phyloP scores from a whole-genome alignment of 2,888 invertebrate species.

The Patella pellucida region DNA sequence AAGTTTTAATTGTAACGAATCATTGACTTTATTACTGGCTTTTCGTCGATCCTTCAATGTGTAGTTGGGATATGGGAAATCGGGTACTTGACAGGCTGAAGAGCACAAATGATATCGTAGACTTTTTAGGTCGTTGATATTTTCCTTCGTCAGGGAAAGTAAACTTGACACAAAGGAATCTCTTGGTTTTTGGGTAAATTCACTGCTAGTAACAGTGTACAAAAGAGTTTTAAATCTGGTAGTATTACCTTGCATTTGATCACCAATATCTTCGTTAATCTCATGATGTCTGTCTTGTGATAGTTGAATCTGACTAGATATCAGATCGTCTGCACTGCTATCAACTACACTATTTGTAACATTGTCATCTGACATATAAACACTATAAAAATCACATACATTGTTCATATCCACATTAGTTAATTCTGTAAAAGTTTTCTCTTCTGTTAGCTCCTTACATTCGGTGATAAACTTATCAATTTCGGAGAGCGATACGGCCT shows the following conservation, averaged over 20 bases:
- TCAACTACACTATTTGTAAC: too few relatives aligned
- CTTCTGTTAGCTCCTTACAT: too few relatives aligned
- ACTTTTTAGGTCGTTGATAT: neutral
- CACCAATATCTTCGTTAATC: too few relatives aligned
- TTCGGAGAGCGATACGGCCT: too few relatives aligned
- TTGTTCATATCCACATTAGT: too few relatives aligned
- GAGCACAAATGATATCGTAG: neutral
- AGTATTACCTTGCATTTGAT: neutral
- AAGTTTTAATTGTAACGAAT: neutral
- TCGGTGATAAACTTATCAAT: too few relatives aligned
- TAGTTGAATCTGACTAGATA: too few relatives aligned
- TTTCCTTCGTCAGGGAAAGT: neutral
- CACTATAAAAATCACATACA: too few relatives aligned
- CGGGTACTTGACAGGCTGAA: neutral
- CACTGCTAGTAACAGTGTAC: neutral
- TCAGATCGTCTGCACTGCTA: too few relatives aligned
- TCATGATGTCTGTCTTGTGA: too few relatives aligned
- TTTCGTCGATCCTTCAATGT: neutral
- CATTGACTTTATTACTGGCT: neutral
- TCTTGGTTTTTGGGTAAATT: neutral
- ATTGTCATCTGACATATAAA: too few relatives aligned
- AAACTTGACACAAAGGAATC: neutral
- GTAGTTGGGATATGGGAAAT: neutral
- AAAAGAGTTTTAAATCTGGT: neutral
- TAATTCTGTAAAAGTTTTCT: too few relatives aligned